Evolutionary conservation across 2,113 vertebrate genomes (phyloP).

Genomic region (Xenotilapia flavipinnis): DNA sequence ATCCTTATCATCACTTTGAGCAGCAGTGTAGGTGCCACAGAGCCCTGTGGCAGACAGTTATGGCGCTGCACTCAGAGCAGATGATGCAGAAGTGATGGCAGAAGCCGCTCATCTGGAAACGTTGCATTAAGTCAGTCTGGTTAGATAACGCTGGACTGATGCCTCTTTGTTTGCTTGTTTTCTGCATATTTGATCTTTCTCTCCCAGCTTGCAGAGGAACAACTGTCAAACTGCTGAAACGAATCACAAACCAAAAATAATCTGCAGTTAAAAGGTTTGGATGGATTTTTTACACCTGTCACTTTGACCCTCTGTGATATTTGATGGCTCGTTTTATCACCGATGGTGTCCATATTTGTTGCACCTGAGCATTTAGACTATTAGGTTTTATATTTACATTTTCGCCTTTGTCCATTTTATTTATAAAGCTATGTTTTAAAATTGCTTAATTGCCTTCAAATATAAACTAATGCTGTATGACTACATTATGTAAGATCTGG

Average conservation of each 20-base stretch:
- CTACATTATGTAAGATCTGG: background rate
- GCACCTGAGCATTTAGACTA: background rate
- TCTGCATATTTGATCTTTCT: constrained; percentile 21
- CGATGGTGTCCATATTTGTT: background rate
- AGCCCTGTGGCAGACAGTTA: background rate
- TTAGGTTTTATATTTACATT: background rate
- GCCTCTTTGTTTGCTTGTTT: constrained; percentile 39
- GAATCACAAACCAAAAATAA: background rate
- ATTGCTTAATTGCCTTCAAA: background rate
- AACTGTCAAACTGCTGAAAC: background rate
- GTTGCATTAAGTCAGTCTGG: constrained; percentile 19
- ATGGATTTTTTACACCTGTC: background rate
- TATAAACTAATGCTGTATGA: background rate
- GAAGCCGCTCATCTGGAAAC: constrained; percentile 47
- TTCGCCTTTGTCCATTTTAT: background rate
- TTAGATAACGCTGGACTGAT: constrained; percentile 41
- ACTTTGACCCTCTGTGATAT: background rate
- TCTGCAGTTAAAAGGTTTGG: background rate
- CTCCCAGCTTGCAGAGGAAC: background rate
- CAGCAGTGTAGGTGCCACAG: constrained; percentile 1
- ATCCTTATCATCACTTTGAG: background rate
- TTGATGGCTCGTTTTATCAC: background rate
- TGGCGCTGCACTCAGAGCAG: background rate
- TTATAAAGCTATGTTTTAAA: background rate
- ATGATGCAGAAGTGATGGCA: constrained; percentile 42